Percentiles rank a stretch among this genome's conserved stretches.
These are phyloP conservation scores for Horisme vitalbata DNA, from an alignment of 2,888 invertebrate genomes.

Conservation along the genomic window DNA sequence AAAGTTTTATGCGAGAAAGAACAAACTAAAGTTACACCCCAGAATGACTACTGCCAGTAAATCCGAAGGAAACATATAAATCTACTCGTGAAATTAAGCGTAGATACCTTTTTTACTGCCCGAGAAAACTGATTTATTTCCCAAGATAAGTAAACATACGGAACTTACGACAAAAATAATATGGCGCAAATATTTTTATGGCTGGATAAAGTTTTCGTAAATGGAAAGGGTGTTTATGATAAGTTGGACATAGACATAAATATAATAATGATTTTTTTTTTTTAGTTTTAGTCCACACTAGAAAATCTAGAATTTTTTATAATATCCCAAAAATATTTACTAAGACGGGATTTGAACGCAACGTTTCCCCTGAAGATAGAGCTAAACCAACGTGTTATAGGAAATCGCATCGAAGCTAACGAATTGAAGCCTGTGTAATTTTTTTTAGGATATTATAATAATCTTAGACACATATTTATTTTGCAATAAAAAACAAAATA, in stretches of 20 bases:
- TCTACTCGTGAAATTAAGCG: constrained; percentile 29
- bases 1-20: neutral
- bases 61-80: constrained; percentile 8
- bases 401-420: no score
- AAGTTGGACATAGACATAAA: neutral
- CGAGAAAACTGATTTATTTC: constrained; percentile 33
- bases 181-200: constrained; percentile 28
- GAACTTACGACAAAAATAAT: constrained; percentile 26
- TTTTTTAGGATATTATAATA: no score
- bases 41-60: neutral
- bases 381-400: no score
- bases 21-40: neutral
- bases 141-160: constrained; percentile 28
- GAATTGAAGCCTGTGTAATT: no score
- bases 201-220: constrained; percentile 17
- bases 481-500: no score
- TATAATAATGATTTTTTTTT: no score
- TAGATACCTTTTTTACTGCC: constrained; percentile 31
- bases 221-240: constrained; percentile 10
- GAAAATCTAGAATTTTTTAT: no score
- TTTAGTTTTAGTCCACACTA: no score
- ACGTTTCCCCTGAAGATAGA: no score
- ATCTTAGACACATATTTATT: no score
- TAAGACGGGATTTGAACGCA: no score
- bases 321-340: no score